Percentiles rank a stretch among this genome's conserved stretches.
These are phyloP conservation scores for Barypeithes pellucidus DNA, from an alignment of 2,888 invertebrate species.

Conservation along the genomic window DNA sequence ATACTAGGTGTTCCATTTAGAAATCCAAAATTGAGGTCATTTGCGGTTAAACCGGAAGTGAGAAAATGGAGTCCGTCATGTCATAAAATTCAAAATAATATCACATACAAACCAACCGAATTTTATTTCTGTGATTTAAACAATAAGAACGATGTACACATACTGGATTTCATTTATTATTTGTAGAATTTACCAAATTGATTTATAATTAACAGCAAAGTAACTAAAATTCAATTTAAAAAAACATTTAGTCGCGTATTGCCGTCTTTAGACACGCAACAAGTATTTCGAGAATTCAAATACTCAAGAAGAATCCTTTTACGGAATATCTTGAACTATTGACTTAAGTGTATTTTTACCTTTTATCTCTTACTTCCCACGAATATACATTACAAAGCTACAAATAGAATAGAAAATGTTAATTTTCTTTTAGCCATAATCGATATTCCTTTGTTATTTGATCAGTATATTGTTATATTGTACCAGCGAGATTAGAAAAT, in stretches of 20 bases:
- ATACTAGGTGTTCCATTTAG: too few relatives aligned
- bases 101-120: too few relatives aligned
- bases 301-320: conserved; percentile 7
- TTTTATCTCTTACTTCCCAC: conserved; percentile 26
- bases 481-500: conserved; percentile 28
- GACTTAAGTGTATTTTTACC: conserved; percentile 11
- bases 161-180: too few relatives aligned
- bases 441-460: conserved; percentile 23
- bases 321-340: conserved; percentile 15
- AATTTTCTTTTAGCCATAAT: conserved; percentile 11
- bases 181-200: too few relatives aligned
- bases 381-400: conserved; percentile 28
- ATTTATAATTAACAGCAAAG: too few relatives aligned
- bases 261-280: conserved; percentile 1
- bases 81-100: too few relatives aligned
- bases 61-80: too few relatives aligned
- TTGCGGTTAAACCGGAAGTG: too few relatives aligned
- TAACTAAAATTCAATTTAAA: neutral
- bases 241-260: neutral
- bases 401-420: conserved; percentile 34
- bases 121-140: too few relatives aligned
- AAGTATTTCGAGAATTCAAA: neutral
- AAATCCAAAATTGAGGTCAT: too few relatives aligned
- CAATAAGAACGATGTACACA: too few relatives aligned
- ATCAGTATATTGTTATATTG: conserved; percentile 21